Conservation (phyloP, 2,888 invertebrate genomes). For the Tineola bisselliella region DNA sequence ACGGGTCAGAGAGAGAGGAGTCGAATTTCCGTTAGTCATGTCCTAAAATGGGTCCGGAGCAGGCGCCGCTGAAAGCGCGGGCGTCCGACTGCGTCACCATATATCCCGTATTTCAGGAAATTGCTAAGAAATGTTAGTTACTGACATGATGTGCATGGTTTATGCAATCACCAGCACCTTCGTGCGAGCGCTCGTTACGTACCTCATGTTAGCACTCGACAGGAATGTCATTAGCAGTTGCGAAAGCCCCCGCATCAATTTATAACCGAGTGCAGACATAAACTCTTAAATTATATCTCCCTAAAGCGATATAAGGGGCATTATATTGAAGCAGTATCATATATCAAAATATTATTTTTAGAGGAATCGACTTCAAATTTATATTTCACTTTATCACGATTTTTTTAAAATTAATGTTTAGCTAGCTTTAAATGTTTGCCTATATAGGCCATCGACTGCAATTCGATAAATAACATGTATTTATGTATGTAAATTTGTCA, state of each 20-base stretch:
- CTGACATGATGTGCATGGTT: slow-evolving; percentile 44
- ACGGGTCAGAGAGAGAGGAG: slow-evolving; percentile 62
- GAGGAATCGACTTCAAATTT: no score
- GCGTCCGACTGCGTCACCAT: slow-evolving; percentile 62
- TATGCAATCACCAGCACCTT: slow-evolving; percentile 32
- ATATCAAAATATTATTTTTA: no score
- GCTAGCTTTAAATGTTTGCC: no score
- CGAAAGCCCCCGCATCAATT: slow-evolving; percentile 16
- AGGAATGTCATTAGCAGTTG: slow-evolving; percentile 53
- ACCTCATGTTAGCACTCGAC: slow-evolving; percentile 32
- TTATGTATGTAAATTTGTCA: no score
- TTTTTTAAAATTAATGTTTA: no score
- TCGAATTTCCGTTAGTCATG: slow-evolving; percentile 76
- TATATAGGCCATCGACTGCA: no score
- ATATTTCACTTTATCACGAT: no score
- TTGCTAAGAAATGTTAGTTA: slow-evolving; percentile 31
- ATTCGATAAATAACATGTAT: no score
- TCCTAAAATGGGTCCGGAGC: slow-evolving; percentile 76
- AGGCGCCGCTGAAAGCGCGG: slow-evolving; percentile 69
- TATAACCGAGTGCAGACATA: background rate
- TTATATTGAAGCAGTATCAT: background rate
- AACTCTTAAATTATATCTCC: background rate
- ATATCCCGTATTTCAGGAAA: slow-evolving; percentile 66
- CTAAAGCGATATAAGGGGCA: background rate
- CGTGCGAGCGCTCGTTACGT: slow-evolving; percentile 51